Base-by-base conservation (phyloP, 2,888 invertebrate genomes). In the Endotricha flammealis region DNA sequence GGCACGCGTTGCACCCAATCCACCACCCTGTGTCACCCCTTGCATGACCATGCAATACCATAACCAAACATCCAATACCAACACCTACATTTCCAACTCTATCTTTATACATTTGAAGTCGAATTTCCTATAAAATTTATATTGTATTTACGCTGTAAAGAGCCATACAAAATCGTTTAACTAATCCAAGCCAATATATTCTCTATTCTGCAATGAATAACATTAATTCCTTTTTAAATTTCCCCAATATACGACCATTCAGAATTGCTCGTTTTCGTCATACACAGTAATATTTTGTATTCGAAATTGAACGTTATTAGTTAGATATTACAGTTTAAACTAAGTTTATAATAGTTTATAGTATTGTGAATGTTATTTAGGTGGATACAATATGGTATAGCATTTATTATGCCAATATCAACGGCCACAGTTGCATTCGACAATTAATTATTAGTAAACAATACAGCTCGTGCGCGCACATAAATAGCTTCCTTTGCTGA, bases 361-460 rank as follows among this genome's bases (percentile, higher is more conserved):
- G 32, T 43, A 38, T 40, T 38, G 48, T 38, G 46, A 44, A 57
- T 52, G 48, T 67, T 69, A 66, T 65, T 67, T 61, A 66, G 59
- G 56, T 57, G 54, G 56, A 62, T 63, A 56, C 61, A 68, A 72
- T 76, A 74, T 72, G 66, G 63, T 54, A 62, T 66, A 67, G 71
- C 73, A 80, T 82, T 80, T 79, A 80, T 80, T 76, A 79, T 67
- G 65, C 61, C 73, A 77, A 69, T 81, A 80, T 75, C 74, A 75
- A 76, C 68, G 71, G 72, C 60, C 68, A 59, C 78, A 80, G 77
- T 81, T 81, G 80, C 76, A 76, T 71, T 73, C 65, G 76, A 66
- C 80, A 68, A 83, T 85, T 83, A 85, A 83, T 86, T 85, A 85
- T 83, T 83, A 75, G 86, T 76, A 83, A 82, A 85, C 80, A 83